A percentile compares a stretch with the other conserved stretches of the same genome.
These are phyloP conservation scores for Parnassius smintheus DNA, from an alignment of 2,888 invertebrate genomes.

Conservation along the genomic window DNA sequence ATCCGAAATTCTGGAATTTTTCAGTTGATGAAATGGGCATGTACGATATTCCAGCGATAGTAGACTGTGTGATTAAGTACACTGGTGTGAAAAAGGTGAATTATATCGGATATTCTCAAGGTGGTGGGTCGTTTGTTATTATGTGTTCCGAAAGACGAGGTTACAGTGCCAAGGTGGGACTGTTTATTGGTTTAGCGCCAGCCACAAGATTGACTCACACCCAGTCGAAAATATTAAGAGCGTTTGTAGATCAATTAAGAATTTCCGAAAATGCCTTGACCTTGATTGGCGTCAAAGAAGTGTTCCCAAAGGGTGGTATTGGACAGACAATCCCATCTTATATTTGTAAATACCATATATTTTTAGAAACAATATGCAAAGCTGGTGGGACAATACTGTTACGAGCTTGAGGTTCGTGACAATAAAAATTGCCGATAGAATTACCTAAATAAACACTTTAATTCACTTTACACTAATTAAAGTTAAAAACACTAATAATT, in stretches of 20 bases:
- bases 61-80: slow-evolving; percentile 53
- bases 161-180: slow-evolving; percentile 82
- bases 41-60: slow-evolving; percentile 86
- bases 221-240: slow-evolving; percentile 43
- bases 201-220: slow-evolving; percentile 73
- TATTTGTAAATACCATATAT: slow-evolving; percentile 46
- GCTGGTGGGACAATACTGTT: slow-evolving; percentile 19
- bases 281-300: slow-evolving; percentile 30
- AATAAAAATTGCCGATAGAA: no score
- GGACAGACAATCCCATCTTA: slow-evolving; percentile 50
- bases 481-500: no score
- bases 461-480: no score
- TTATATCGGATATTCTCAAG: slow-evolving; percentile 88
- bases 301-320: slow-evolving; percentile 49
- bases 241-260: neutral
- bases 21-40: slow-evolving; percentile 87
- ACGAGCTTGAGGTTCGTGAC: no score
- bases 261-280: neutral
- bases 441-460: no score
- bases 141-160: slow-evolving; percentile 84
- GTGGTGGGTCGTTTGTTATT: slow-evolving; percentile 83
- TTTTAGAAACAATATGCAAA: slow-evolving; percentile 44
- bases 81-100: slow-evolving; percentile 50
- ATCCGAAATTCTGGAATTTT: slow-evolving; percentile 69
- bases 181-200: slow-evolving; percentile 83